These are phyloP conservation scores for Eupsilia transversa DNA, from an alignment of 2,888 invertebrate species.

Conservation along the genomic window DNA sequence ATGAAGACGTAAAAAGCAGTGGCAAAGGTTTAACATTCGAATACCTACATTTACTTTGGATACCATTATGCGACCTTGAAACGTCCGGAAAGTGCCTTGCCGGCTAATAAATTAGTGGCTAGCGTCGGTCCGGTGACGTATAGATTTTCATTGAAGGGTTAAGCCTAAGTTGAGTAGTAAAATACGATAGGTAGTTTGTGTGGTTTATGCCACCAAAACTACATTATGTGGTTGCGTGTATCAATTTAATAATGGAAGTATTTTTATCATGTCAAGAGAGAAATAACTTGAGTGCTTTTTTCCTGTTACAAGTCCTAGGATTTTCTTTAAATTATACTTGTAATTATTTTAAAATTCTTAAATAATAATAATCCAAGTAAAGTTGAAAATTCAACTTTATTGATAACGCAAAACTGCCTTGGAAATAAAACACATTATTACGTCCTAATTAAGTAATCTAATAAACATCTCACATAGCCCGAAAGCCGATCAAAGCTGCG, in stretches of 20 bases:
- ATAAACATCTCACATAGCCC: slow-evolving; percentile 41
- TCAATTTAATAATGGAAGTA: background rate
- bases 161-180: slow-evolving; percentile 43
- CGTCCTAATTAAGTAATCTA: slow-evolving; percentile 38
- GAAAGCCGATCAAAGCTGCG: slow-evolving; percentile 27
- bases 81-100: slow-evolving; percentile 44
- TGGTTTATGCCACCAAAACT: background rate
- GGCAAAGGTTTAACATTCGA: slow-evolving; percentile 39
- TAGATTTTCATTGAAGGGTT: slow-evolving; percentile 65
- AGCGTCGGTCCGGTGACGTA: slow-evolving; percentile 56
- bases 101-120: slow-evolving; percentile 65
- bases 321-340: too few relatives aligned
- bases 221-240: background rate
- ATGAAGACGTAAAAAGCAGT: slow-evolving; percentile 36
- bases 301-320: too few relatives aligned
- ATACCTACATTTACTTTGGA: slow-evolving; percentile 51
- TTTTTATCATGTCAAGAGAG: background rate
- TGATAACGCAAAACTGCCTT: too few relatives aligned
- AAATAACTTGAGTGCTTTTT: too few relatives aligned
- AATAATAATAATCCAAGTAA: background rate
- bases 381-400: background rate
- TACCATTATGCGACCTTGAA: slow-evolving; percentile 61
- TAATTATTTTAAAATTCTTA: too few relatives aligned
- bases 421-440: slow-evolving; percentile 26
- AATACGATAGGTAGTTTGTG: slow-evolving; percentile 49